These are phyloP conservation scores for Maccullochella peelii DNA, from an alignment of 2,113 vertebrate species.

Conservation along the genomic window DNA sequence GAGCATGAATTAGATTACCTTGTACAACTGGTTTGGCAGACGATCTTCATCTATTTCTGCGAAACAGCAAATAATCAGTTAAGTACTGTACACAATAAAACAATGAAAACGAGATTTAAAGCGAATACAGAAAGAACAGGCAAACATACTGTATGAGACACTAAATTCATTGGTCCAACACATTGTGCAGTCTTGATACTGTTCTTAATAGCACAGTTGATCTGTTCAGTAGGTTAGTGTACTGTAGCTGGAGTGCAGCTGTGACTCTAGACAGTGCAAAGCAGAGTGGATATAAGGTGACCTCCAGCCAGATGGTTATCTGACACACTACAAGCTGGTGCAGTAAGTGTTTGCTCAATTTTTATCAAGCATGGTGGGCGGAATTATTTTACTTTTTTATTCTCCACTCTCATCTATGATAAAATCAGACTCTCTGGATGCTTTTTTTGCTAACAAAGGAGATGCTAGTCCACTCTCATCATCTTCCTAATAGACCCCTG, in stretches of 20 bases:
- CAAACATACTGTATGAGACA: background rate
- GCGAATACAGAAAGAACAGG: background rate
- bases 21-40: constrained; percentile 90
- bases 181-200: background rate
- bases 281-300: constrained; percentile 46
- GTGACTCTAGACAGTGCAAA: constrained; percentile 16
- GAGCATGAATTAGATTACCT: constrained; percentile 80
- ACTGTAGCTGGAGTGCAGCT: constrained; percentile 13
- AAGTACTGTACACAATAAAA: background rate
- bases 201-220: background rate
- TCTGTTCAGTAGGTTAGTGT: constrained; percentile 3
- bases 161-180: background rate
- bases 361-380: background rate
- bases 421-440: background rate
- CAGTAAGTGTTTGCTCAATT: background rate
- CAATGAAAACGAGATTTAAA: background rate
- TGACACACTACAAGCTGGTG: constrained; percentile 21
- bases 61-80: constrained; percentile 40
- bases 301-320: constrained; percentile 53
- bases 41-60: constrained; percentile 93
- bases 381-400: background rate
- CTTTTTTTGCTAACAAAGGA: background rate
- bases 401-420: background rate
- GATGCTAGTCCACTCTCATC: constrained; percentile 2
- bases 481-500: background rate